Evolutionary conservation across 2,113 vertebrate genomes (phyloP).

Genomic region (Sander lucioperca): DNA sequence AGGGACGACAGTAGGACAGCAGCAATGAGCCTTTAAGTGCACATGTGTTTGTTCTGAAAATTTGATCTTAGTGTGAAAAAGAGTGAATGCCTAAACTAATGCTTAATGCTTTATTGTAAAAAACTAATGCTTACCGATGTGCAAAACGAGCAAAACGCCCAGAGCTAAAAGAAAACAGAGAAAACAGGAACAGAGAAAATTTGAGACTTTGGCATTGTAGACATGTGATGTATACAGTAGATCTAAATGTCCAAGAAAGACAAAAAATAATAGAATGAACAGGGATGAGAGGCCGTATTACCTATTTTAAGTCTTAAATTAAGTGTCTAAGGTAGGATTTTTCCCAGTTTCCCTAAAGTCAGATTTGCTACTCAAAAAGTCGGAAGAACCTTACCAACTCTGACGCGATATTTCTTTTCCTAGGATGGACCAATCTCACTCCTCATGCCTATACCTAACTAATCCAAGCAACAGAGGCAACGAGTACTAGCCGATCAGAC

Average conservation of each 20-base stretch:
- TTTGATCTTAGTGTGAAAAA: background rate
- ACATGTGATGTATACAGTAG: background rate
- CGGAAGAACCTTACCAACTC: too few species aligned
- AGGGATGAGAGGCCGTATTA: background rate
- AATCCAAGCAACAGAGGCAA: too few species aligned
- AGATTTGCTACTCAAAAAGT: too few species aligned
- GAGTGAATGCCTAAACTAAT: background rate
- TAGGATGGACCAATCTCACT: too few species aligned
- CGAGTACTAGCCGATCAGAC: too few species aligned
- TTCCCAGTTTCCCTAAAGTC: too few species aligned
- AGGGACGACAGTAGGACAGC: background rate
- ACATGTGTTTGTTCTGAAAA: background rate
- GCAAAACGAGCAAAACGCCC: conserved; percentile 74
- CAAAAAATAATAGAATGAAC: background rate
- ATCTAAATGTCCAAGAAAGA: background rate
- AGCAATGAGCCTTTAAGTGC: background rate
- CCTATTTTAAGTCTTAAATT: too few species aligned
- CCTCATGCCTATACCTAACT: too few species aligned
- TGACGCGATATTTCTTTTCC: too few species aligned
- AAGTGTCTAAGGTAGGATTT: too few species aligned
- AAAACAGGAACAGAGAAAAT: background rate
- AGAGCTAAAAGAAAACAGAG: conserved; percentile 57
- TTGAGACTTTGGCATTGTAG: background rate
- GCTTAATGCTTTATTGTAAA: too few species aligned
- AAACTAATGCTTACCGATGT: conserved; percentile 73